Conservation (phyloP, 1,140 invertebrate species). For the Bombus fervidus region DNA sequence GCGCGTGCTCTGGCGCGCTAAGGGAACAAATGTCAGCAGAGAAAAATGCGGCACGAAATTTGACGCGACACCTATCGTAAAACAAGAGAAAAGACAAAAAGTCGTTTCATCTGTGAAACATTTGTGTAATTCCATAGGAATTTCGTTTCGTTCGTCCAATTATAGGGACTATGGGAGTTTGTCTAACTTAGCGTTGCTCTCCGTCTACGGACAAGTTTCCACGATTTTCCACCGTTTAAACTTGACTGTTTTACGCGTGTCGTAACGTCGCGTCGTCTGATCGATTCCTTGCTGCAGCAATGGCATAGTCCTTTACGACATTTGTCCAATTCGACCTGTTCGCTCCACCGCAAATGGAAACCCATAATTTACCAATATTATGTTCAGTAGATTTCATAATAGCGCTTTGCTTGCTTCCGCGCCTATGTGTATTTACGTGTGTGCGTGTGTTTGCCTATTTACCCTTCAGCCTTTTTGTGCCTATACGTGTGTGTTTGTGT, state of each 20-base stretch:
- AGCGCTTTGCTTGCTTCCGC: neutral
- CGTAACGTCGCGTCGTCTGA: too few species aligned
- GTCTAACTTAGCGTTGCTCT: too few species aligned
- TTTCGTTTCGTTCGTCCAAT: neutral
- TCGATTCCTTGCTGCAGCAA: too few species aligned
- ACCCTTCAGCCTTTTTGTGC: neutral
- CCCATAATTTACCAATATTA: constrained; percentile 6
- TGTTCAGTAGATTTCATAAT: constrained; percentile 18
- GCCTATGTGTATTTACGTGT: neutral
- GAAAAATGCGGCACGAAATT: neutral
- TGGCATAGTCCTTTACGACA: neutral
- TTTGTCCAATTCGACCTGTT: neutral
- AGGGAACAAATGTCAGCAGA: neutral
- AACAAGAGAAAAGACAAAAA: neutral
- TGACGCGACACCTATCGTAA: neutral
- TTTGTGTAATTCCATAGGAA: constrained; percentile 5
- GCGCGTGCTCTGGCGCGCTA: neutral
- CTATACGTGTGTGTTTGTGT: neutral
- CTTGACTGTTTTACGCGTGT: neutral
- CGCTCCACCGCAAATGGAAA: neutral
- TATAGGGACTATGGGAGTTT: neutral
- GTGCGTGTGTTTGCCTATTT: neutral
- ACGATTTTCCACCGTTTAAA: too few species aligned
- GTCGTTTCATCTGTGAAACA: neutral
- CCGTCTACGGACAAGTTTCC: too few species aligned